Conservation (phyloP, 2,888 invertebrate genomes). For the Smittia sp. region DNA sequence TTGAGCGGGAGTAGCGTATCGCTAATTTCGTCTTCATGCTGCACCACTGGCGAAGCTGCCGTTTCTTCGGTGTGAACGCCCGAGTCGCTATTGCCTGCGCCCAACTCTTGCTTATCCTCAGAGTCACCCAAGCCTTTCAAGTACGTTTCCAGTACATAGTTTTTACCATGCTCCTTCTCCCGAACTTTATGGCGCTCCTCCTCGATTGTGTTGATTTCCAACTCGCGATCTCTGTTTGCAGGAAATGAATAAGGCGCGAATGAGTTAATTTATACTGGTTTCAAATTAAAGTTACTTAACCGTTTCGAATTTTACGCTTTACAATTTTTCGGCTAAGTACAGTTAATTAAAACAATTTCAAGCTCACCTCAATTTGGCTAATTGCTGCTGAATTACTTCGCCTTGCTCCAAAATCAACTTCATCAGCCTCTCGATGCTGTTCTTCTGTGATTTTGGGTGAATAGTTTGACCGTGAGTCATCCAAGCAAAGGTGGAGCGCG, state of each 20-base stretch:
- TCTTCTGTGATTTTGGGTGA: constrained; percentile 49
- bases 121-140: constrained; percentile 58
- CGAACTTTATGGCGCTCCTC: constrained; percentile 72
- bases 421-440: constrained; percentile 56
- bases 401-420: constrained; percentile 61
- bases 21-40: constrained; percentile 42
- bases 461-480: constrained; percentile 49
- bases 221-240: constrained; percentile 65
- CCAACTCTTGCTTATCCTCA: constrained; percentile 48
- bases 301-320: neutral
- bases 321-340: neutral
- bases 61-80: constrained; percentile 64
- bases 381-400: constrained; percentile 57
- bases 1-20: constrained; percentile 25
- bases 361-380: constrained; percentile 50
- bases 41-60: constrained; percentile 52
- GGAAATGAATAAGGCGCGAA: neutral
- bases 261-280: neutral
- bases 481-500: constrained; percentile 46
- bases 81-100: constrained; percentile 64
- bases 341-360: constrained; percentile 1
- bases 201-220: constrained; percentile 74
- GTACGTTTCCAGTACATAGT: constrained; percentile 76
- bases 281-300: neutral
- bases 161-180: constrained; percentile 72